Conservation (phyloP, 2,888 invertebrate genomes). For the Agrilus mali region DNA sequence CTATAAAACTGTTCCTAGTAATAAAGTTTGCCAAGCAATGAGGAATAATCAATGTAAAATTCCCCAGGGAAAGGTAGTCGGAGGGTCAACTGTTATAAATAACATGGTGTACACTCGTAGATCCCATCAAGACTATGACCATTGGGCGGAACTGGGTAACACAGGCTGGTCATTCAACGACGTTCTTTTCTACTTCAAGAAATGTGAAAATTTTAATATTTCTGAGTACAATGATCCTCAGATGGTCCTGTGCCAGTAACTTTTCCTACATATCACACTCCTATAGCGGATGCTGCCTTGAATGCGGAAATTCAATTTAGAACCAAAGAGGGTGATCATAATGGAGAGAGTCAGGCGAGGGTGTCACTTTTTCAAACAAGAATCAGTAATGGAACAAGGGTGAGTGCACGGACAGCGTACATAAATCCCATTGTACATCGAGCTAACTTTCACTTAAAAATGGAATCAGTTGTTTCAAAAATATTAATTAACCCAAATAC, state of each 20-base stretch:
- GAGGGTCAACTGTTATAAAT: conserved; percentile 51
- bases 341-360: conserved; percentile 44
- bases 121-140: conserved; percentile 48
- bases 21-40: conserved; percentile 27
- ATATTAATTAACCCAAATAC: conserved; percentile 32
- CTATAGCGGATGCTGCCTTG: too few relatives aligned
- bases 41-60: conserved; percentile 33
- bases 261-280: too few relatives aligned
- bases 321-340: conserved; percentile 52
- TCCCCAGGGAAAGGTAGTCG: conserved; percentile 44
- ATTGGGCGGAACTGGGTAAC: conserved; percentile 47
- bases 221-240: too few relatives aligned
- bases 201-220: conserved; percentile 40
- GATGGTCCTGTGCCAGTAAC: too few relatives aligned
- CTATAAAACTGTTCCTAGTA: conserved; percentile 36
- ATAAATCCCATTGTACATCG: conserved; percentile 34
- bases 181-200: conserved; percentile 35
- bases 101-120: conserved; percentile 54
- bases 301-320: conserved; percentile 37
- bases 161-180: conserved; percentile 44
- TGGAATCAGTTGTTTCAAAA: conserved; percentile 37
- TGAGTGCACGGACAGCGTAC: conserved; percentile 40
- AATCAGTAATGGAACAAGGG: conserved; percentile 36
- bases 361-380: conserved; percentile 41
- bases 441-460: conserved; percentile 40